Evolutionary conservation across 2,797 vertebrate species (phyloP).

Genomic region (Pipistrellus nathusii): DNA sequence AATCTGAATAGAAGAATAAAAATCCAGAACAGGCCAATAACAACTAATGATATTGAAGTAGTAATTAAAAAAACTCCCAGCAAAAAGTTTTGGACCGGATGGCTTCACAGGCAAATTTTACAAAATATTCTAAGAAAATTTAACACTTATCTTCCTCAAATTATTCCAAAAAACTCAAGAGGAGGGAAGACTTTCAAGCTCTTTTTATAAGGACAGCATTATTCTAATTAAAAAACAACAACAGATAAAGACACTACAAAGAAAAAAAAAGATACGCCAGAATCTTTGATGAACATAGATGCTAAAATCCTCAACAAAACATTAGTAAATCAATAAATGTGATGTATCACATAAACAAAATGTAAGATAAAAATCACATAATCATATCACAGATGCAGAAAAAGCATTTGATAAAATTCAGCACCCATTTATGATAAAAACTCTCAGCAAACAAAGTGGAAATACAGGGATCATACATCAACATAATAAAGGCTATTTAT

Average conservation of each 20-base stretch:
- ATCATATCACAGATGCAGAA: neutral
- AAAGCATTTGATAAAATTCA: neutral
- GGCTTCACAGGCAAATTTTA: neutral
- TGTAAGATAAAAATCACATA: neutral
- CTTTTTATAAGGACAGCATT: neutral
- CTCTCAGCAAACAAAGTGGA: neutral
- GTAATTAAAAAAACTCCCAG: neutral
- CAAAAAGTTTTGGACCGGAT: neutral
- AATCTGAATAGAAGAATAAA: neutral
- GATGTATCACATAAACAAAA: neutral
- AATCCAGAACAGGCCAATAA: neutral
- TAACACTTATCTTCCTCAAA: neutral
- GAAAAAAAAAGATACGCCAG: neutral
- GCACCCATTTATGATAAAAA: neutral
- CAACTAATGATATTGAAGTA: neutral
- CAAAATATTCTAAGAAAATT: neutral
- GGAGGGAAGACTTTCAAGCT: neutral
- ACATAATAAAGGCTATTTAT: neutral
- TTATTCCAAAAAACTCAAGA: neutral
- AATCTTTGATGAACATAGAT: neutral
- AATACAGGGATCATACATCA: neutral
- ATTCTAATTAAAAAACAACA: neutral
- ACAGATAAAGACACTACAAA: neutral
- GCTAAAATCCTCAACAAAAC: neutral
- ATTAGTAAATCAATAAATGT: neutral